Conservation (phyloP, 2,113 vertebrate species). For the Thunnus thynnus region DNA sequence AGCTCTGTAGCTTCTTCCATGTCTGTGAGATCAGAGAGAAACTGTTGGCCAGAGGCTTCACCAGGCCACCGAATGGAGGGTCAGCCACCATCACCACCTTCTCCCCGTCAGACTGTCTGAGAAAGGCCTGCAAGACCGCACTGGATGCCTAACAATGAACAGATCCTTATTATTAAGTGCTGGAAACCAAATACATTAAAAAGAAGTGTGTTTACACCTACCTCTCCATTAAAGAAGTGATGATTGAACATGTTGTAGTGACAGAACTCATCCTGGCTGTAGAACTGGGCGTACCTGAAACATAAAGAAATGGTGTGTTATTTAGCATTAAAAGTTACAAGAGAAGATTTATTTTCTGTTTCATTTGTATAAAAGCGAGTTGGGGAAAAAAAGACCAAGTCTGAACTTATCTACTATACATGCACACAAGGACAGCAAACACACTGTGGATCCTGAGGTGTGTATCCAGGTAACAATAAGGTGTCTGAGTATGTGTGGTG, state of each 20-base stretch:
- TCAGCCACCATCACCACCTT: slow-evolving; percentile 92
- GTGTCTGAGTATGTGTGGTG: slow-evolving; percentile 2
- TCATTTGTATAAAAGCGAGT: neutral
- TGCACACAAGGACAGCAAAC: neutral
- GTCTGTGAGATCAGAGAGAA: slow-evolving; percentile 89
- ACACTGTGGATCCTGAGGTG: neutral
- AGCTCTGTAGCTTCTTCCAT: slow-evolving; percentile 83
- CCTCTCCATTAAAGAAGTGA: slow-evolving; percentile 95
- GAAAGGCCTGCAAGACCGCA: slow-evolving; percentile 86
- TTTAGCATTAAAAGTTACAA: neutral
- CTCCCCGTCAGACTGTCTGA: slow-evolving; percentile 82
- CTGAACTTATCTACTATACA: neutral
- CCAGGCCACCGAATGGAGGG: slow-evolving; percentile 96
- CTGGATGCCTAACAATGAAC: slow-evolving; percentile 80
- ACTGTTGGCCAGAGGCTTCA: slow-evolving; percentile 92
- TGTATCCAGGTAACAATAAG: slow-evolving; percentile 21
- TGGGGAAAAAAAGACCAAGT: neutral
- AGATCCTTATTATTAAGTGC: neutral
- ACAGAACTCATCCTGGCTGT: slow-evolving; percentile 91
- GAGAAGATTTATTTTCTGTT: neutral
- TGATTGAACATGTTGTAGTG: slow-evolving; percentile 99
- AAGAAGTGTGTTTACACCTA: slow-evolving; percentile 70
- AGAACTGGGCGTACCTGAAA: slow-evolving; percentile 95
- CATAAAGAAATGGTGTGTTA: neutral
- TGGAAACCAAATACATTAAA: neutral